Evolutionary conservation across 1,140 invertebrate species (phyloP).

Genomic region (Danaus plexippus): DNA sequence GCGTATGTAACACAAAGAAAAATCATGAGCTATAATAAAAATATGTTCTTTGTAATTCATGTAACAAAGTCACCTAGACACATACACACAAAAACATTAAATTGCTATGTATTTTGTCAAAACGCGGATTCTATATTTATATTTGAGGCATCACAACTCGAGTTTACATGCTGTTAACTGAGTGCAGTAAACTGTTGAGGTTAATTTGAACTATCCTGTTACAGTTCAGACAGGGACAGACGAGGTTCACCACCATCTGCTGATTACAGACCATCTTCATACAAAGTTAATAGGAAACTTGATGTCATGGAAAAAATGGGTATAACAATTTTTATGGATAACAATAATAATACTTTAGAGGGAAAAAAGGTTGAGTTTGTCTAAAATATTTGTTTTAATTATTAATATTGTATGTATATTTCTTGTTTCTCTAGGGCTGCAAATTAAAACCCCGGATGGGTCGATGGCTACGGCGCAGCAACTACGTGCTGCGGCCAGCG

Average conservation of each 20-base stretch:
- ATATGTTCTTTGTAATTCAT: too few relatives aligned
- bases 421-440: slow-evolving; percentile 40
- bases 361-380: too few relatives aligned
- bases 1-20: background rate
- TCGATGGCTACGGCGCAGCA: slow-evolving; percentile 66
- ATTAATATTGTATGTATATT: background rate
- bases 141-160: too few relatives aligned
- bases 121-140: too few relatives aligned
- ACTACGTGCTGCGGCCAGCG: slow-evolving; percentile 52
- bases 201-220: background rate
- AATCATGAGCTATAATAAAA: too few relatives aligned
- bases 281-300: slow-evolving; percentile 68
- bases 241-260: slow-evolving; percentile 34
- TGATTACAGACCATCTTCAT: slow-evolving; percentile 62
- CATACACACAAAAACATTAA: background rate
- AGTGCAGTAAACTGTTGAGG: background rate
- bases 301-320: slow-evolving; percentile 72
- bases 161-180: too few relatives aligned
- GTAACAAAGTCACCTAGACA: background rate
- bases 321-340: slow-evolving; percentile 11
- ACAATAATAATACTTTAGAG: too few relatives aligned
- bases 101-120: too few relatives aligned
- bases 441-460: slow-evolving; percentile 68
- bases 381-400: too few relatives aligned
- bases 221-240: slow-evolving; percentile 36